These are phyloP conservation scores for Rostratula benghalensis DNA, from an alignment of 2,113 vertebrate genomes.

Conservation along the genomic window DNA sequence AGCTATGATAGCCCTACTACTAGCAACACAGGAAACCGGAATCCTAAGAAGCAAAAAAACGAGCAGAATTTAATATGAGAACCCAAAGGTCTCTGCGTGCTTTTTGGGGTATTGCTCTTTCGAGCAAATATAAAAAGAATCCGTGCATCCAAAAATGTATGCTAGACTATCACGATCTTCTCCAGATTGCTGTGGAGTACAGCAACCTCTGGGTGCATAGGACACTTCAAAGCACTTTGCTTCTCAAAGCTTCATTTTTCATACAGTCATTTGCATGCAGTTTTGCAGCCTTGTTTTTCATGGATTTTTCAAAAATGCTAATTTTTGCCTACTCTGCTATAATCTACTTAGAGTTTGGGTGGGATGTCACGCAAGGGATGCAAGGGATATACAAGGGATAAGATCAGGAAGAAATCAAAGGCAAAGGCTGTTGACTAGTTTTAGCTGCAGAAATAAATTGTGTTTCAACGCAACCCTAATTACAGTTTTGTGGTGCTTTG, in stretches of 20 bases:
- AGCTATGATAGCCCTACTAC: not conserved
- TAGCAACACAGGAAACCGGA: not conserved
- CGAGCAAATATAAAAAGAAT: not conserved
- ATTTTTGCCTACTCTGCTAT: constrained; percentile 44
- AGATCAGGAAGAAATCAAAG: constrained; percentile 50
- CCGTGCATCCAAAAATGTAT: not conserved
- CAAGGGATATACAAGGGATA: not conserved
- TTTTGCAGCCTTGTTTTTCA: constrained; percentile 27
- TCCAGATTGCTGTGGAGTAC: not conserved
- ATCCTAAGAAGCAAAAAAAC: not conserved
- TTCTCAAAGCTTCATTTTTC: not conserved
- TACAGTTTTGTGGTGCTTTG: constrained; percentile 63
- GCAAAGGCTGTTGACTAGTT: constrained; percentile 27
- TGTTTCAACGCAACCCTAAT: constrained; percentile 55
- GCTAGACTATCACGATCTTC: not conserved
- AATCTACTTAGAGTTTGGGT: constrained; percentile 21
- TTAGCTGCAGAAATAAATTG: constrained; percentile 39
- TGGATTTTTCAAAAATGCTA: constrained; percentile 42
- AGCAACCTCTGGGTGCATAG: not conserved
- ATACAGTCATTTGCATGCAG: not conserved
- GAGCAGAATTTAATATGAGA: not conserved
- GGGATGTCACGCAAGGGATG: not conserved
- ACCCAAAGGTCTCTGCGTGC: not conserved
- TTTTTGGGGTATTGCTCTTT: not conserved
- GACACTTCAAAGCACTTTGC: constrained; percentile 15